Evolutionary conservation across 2,113 vertebrate genomes (phyloP).

Genomic region (Prinia subflava): DNA sequence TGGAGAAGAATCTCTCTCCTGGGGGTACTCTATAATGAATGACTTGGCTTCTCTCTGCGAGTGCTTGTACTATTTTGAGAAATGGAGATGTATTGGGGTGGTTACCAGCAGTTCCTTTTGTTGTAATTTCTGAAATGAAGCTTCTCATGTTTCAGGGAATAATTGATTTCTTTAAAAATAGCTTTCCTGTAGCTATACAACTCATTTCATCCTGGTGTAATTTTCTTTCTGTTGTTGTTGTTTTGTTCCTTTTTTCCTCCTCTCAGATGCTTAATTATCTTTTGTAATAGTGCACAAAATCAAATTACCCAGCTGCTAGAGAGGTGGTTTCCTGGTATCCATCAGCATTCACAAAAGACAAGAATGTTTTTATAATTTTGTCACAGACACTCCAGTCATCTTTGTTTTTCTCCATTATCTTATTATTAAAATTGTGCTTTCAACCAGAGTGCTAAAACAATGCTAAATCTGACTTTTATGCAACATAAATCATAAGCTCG

Average conservation of each 20-base stretch:
- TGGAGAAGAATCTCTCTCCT: conserved; percentile 64
- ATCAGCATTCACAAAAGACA: background rate
- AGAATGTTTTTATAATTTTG: background rate
- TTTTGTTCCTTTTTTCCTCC: background rate
- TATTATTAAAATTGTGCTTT: background rate
- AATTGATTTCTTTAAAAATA: conserved; percentile 63
- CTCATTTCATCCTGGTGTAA: conserved; percentile 40
- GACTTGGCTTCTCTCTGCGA: conserved; percentile 57
- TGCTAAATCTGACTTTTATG: background rate
- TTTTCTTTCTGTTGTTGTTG: background rate
- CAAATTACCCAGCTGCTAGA: conserved; percentile 3
- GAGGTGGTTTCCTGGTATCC: background rate
- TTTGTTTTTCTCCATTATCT: background rate
- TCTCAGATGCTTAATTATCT: conserved; percentile 59
- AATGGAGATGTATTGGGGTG: conserved; percentile 53
- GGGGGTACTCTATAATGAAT: conserved; percentile 66
- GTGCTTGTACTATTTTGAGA: conserved; percentile 68
- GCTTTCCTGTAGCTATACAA: conserved; percentile 46
- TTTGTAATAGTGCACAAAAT: conserved; percentile 1
- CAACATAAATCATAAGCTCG: background rate
- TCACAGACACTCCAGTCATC: background rate
- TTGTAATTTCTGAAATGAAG: conserved; percentile 64
- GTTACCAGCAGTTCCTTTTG: conserved; percentile 63
- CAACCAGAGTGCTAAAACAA: background rate
- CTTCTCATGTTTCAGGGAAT: conserved; percentile 58